Base-by-base conservation (phyloP, 64 coral and sea anemone genomes). In the Astreopora myriophthalma region DNA sequence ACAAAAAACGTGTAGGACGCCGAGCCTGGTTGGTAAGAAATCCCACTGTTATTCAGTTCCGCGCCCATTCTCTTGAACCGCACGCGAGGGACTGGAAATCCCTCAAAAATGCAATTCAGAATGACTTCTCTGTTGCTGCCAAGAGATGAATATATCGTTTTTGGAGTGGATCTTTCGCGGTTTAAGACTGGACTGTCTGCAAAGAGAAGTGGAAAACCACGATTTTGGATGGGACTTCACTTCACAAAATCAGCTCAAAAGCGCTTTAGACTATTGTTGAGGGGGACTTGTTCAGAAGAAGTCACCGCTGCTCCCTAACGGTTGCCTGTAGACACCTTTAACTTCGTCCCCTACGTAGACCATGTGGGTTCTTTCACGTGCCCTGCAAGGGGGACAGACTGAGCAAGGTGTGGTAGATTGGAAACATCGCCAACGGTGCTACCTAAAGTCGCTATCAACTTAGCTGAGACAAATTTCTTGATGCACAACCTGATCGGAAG, bases 51-150 rank as follows among this genome's bases (percentile, higher is more conserved):
- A 11, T 31, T 87, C 9, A 92, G 5, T 42, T 86, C 73, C 30
- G 23, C 58, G 23, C 82, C 83, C 5, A 65, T 71, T 65, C 30
- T 86, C 10, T 74, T 34, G 38, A 92, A 86, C 14, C 60, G 85
- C 24, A 93, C 42, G 38, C 28, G 68, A 9, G 91, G 91, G 10
- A 31, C 19, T 52, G 91, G 91, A 37, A 66, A 86, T 2, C 91
- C 91, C 28, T 63, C 76, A 77, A 93, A 93, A 24, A 86, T 61
- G 17, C 91, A 93, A 20, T 67, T 93, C 22, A 93, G 23, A 17
- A 63, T 67, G 27, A 93, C 19, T 55, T 75, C 85, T 13, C 78
- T 36, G 52, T 37, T 46, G 11, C 40, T 69, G 39, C 60, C 75
- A 4, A 38, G 19, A 3, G 68, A 68, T 34, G 83, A 86, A 75